These are phyloP conservation scores for Euclidia mi DNA, from an alignment of 2,888 invertebrate species.

Conservation along the genomic window DNA sequence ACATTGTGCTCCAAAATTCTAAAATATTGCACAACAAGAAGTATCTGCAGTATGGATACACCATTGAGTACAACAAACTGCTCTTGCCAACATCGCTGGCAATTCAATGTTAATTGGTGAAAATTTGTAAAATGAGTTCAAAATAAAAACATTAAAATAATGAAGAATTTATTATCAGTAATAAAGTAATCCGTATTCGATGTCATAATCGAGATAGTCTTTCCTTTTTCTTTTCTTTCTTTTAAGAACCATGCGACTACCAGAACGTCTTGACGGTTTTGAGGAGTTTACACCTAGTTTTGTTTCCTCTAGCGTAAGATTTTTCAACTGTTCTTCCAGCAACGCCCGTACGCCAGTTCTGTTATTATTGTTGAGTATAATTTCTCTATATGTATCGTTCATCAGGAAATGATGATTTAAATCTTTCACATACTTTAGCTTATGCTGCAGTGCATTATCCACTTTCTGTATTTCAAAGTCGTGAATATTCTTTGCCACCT, in stretches of 20 bases:
- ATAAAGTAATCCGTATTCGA: neutral
- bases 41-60: no score
- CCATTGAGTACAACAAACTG: no score
- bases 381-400: conserved; percentile 15
- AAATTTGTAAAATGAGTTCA: no score
- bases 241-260: neutral
- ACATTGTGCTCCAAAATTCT: no score
- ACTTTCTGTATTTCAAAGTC: neutral
- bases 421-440: neutral
- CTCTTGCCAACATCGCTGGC: no score
- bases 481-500: neutral
- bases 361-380: neutral
- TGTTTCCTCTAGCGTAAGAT: no score
- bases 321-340: no score
- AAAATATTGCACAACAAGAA: no score
- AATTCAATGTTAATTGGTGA: no score
- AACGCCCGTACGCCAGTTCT: neutral
- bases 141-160: no score
- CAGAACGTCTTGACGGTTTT: neutral
- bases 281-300: no score
- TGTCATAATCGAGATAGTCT: neutral
- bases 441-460: neutral
- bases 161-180: neutral
- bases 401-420: conserved; percentile 6
- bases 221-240: neutral